phyloP scores from a whole-genome alignment of 1,140 invertebrate species.

The Tenebrio molitor region DNA sequence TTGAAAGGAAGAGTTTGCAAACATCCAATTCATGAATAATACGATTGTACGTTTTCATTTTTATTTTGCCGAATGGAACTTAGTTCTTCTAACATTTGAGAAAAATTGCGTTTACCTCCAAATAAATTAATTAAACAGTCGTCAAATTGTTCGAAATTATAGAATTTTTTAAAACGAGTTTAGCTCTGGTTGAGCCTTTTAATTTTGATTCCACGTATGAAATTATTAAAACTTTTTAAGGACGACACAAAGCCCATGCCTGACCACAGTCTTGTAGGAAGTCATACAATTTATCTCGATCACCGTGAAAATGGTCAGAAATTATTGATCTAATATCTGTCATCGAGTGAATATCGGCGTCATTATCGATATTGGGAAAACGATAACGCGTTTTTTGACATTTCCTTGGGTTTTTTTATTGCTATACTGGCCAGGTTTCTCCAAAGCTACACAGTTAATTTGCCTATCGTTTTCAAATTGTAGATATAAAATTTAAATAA shows the following conservation, averaged over 20 bases:
- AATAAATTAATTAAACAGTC: slow-evolving; percentile 40
- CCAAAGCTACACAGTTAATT: too few species aligned
- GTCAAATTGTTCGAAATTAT: slow-evolving; percentile 23
- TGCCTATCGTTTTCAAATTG: too few species aligned
- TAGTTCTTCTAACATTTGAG: slow-evolving; percentile 46
- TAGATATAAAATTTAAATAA: too few species aligned
- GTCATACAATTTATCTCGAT: slow-evolving; percentile 40
- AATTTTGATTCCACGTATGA: slow-evolving; percentile 44
- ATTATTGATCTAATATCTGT: slow-evolving; percentile 42
- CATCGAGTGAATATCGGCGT: slow-evolving; percentile 30
- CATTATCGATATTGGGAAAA: too few species aligned
- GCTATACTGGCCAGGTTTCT: too few species aligned
- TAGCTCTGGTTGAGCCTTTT: slow-evolving; percentile 42
- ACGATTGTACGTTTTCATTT: slow-evolving; percentile 25
- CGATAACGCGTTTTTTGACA: too few species aligned
- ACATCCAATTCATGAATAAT: slow-evolving; percentile 29
- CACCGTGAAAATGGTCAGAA: slow-evolving; percentile 40
- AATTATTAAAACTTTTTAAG: slow-evolving; percentile 22
- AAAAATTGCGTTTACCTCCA: slow-evolving; percentile 41
- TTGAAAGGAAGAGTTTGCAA: slow-evolving; percentile 41
- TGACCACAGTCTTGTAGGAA: slow-evolving; percentile 45
- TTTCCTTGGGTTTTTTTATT: too few species aligned
- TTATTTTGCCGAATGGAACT: slow-evolving; percentile 27
- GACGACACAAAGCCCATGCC: slow-evolving; percentile 29
- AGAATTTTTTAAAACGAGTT: slow-evolving; percentile 34